Evolutionary conservation across 2,888 invertebrate species (phyloP).

Genomic region (Bibio marci): DNA sequence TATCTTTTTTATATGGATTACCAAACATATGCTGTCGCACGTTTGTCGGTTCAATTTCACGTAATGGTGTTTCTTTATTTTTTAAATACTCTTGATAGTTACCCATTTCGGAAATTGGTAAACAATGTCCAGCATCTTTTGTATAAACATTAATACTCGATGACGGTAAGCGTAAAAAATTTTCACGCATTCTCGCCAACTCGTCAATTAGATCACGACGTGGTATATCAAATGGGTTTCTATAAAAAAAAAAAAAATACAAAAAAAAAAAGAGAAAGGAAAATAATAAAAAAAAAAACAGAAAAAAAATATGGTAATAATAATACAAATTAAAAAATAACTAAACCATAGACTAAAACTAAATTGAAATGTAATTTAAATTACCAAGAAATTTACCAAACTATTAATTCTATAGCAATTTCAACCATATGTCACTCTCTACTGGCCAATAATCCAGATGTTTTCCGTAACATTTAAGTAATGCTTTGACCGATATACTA

Average conservation of each 20-base stretch:
- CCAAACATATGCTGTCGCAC: slow-evolving; percentile 98
- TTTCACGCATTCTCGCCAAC: slow-evolving; percentile 84
- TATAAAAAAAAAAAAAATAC: slow-evolving; percentile 22
- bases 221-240: slow-evolving; percentile 93
- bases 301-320: no score
- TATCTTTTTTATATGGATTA: slow-evolving; percentile 98
- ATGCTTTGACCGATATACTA: no score
- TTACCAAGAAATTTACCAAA: no score
- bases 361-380: no score
- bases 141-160: slow-evolving; percentile 58
- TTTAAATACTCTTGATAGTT: slow-evolving; percentile 98
- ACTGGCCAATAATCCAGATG: no score
- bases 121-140: slow-evolving; percentile 85
- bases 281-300: no score
- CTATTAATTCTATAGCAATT: no score
- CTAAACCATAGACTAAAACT: no score
- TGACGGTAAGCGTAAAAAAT: slow-evolving; percentile 70
- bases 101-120: slow-evolving; percentile 97
- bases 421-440: no score
- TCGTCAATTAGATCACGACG: slow-evolving; percentile 78
- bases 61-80: slow-evolving; percentile 75
- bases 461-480: no score
- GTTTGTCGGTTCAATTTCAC: slow-evolving; percentile 90
- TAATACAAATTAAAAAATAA: no score
- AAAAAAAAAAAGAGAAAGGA: no score